phyloP scores from a whole-genome alignment of 2,113 vertebrate species.

The Albula glossodonta region DNA sequence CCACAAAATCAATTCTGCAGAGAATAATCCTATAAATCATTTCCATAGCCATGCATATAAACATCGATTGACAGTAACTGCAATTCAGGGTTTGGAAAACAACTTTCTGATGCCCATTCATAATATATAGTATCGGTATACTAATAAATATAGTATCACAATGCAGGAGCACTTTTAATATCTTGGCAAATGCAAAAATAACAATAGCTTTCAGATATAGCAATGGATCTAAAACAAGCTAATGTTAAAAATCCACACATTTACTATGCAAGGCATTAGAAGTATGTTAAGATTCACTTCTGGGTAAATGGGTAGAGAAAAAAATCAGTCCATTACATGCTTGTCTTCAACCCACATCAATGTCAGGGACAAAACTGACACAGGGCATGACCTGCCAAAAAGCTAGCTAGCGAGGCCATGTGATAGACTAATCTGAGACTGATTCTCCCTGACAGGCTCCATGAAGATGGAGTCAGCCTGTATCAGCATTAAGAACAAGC shows the following conservation, averaged over 20 bases:
- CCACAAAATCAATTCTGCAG: too few species aligned
- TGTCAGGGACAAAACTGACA: neutral
- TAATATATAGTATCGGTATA: neutral
- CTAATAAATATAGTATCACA: too few species aligned
- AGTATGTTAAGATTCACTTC: neutral
- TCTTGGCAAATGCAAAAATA: too few species aligned
- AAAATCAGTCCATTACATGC: neutral
- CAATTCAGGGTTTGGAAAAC: neutral
- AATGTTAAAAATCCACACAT: too few species aligned
- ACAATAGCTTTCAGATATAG: too few species aligned
- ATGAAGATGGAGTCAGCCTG: neutral
- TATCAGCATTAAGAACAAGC: neutral
- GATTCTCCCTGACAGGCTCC: slow-evolving; percentile 3
- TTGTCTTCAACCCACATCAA: neutral
- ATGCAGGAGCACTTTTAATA: too few species aligned
- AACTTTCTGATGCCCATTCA: neutral
- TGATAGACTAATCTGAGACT: neutral
- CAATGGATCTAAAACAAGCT: too few species aligned
- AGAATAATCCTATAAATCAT: too few species aligned
- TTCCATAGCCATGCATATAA: neutral
- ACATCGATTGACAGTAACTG: neutral
- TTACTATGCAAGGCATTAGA: too few species aligned
- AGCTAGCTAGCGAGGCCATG: neutral
- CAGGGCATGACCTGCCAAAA: neutral
- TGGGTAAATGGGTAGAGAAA: neutral